Conservation (phyloP, 2,113 vertebrate genomes). For the Chionodraco myersi region DNA sequence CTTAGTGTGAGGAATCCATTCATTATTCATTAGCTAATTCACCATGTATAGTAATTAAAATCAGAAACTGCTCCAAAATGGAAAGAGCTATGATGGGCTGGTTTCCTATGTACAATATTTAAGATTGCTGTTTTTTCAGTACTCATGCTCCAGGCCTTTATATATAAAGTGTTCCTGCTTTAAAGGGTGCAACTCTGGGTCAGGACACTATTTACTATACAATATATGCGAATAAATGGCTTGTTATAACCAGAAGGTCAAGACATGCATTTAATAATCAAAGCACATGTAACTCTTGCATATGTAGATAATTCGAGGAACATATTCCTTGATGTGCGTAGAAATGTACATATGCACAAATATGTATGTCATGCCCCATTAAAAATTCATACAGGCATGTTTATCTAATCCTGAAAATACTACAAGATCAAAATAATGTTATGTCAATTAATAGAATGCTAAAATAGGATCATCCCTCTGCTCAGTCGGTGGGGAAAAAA, state of each 20-base stretch:
- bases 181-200: conserved; percentile 41
- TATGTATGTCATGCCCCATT: neutral
- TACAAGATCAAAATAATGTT: conserved; percentile 41
- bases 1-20: conserved; percentile 83
- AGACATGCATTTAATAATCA: neutral
- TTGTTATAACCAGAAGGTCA: neutral
- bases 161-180: conserved; percentile 48
- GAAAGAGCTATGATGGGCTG: conserved; percentile 76
- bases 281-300: neutral
- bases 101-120: conserved; percentile 65
- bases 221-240: neutral
- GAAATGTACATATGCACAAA: neutral
- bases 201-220: conserved; percentile 13
- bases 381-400: neutral
- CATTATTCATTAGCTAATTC: conserved; percentile 87
- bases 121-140: conserved; percentile 49
- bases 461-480: conserved; percentile 42
- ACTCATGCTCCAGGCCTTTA: conserved; percentile 43
- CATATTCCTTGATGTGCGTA: neutral
- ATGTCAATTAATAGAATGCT: conserved; percentile 37
- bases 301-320: neutral
- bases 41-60: conserved; percentile 86
- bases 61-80: conserved; percentile 77
- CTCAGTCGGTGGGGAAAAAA: conserved; percentile 5
- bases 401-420: conserved; percentile 24